Evolutionary conservation across 2,888 invertebrate genomes (phyloP), one percentile per base, ranked within the genome.

Genomic region (Neoascia interrupta): DNA sequence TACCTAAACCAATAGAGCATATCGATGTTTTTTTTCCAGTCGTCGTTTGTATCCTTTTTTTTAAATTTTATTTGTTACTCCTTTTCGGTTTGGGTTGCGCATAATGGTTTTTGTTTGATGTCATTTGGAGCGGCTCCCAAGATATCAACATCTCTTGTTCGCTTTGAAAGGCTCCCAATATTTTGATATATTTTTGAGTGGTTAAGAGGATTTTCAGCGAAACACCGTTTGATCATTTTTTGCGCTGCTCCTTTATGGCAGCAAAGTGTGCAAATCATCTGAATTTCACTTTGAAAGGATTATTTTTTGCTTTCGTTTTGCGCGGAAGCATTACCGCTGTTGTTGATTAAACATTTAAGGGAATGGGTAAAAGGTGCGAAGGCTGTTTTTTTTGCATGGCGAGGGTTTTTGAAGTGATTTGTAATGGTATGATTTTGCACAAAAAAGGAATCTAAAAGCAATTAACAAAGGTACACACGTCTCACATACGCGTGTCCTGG

Each of bases 171-270:
- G 11, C 18, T 21, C 1, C 2, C 10, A 37, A 0, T 18, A 53
- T 36, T 53, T 23, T 53, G 19, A 11, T 49, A 18, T 49, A 15
- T 19, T 49, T 51, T 34, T 34, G 47, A 47, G 53, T n/a, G 36
- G 21, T 21, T 36, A 53, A 34, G 36, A 36, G 53, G 53, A 53
- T 53, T 53, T n/a, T 23, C 15, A 10, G 34, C 15, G 53, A 15
- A 23, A 13, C 15, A 37, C 15, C 23, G 13, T 53, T 53, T 53
- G 53, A 53, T 53, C 10, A 15, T 26, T 15, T 23, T 10, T 15
- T 15, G 2, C 10, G 10, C 5, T 13, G 13, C 3, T 53, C 16
- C 10, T 19, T 10, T 41, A 18, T 15, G n/a, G n/a, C 10, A 11
- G n/a, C 18, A 15, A 31, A 43, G 21, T 31, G 10, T 15, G 19